A percentile compares a stretch with the other conserved stretches of the same genome.
Conservation (phyloP, 2,797 vertebrate genomes). For the Chanos chanos region DNA sequence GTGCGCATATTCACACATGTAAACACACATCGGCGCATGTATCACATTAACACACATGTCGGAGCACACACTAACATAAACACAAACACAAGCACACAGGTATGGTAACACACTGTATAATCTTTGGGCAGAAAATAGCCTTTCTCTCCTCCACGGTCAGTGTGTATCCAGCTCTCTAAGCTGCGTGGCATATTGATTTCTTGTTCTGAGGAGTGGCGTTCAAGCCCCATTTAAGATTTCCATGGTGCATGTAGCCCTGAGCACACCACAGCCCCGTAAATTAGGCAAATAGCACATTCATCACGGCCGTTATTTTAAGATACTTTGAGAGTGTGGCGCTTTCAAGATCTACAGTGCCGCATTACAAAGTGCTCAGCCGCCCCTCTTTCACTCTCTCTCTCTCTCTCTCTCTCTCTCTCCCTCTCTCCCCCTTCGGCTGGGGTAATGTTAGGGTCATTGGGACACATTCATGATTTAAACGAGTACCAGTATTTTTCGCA, state of each 20-base stretch:
- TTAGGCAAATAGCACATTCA: constrained; percentile 99
- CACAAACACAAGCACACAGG: constrained; percentile 19
- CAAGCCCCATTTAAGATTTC: constrained; percentile 99
- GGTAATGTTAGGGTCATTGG: constrained; percentile 75
- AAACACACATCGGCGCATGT: constrained; percentile 4
- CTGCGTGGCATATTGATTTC: constrained; percentile 96
- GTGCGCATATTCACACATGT: constrained; percentile 16
- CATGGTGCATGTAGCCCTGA: constrained; percentile 90
- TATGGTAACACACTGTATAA: no score
- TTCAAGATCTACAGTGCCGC: constrained; percentile 71
- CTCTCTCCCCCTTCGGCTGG: constrained; percentile 53
- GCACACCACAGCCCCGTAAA: constrained; percentile 88
- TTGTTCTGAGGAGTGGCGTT: constrained; percentile 96
- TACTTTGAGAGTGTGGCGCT: constrained; percentile 82
- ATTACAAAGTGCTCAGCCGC: constrained; percentile 56
- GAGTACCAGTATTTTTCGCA: constrained; percentile 44
- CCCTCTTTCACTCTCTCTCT: constrained; percentile 4
- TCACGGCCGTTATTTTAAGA: constrained; percentile 96
- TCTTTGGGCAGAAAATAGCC: constrained; percentile 75
- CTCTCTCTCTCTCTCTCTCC: constrained; percentile 7
- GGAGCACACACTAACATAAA: constrained; percentile 7
- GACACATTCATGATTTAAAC: constrained; percentile 73
- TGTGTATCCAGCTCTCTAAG: constrained; percentile 78
- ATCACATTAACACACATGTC: constrained; percentile 19
- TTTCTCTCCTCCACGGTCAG: constrained; percentile 70